Base-by-base conservation (phyloP, 64 coral and sea anemone genomes). In the Orbicella faveolata region DNA sequence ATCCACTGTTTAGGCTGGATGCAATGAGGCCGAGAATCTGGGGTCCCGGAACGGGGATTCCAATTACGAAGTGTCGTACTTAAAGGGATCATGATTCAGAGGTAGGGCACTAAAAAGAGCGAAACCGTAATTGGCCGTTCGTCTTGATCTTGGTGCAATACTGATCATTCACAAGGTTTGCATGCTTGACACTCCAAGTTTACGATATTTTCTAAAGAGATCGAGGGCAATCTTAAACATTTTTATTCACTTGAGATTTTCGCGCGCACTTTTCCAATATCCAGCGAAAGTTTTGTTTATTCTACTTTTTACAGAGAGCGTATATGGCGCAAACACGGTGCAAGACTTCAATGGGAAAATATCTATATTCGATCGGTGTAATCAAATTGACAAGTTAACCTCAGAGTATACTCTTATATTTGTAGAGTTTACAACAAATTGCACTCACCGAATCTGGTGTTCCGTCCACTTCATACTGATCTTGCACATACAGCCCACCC, bases 401-500 rank as follows among this genome's bases (percentile, higher is more conserved):
- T 23, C 36, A 63, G 35, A 39, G 8, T 63, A 83, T 6, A 30
- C 18, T 57, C 39, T 54, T 19, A 19, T 68, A 72, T 25, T 69
- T 69, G 52, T 62, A 17, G 19, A 73, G 23, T 51, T 79, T 6
- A 21, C 4, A 9, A 6, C 18, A 39, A 19, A 13, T 36, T 34
- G 26, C 30, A 84, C 90, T 88, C 69, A 96, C 95, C 73, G 88
- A 52, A 3, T 93, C 88, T 4, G 88, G 81, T 17, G 93, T 83
- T 0, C 95, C 95, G 23, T 93, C 88, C 0, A 96, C 83, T 16
- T 91, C 80, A 77, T 93, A 96, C 52, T 93, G 87, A 2, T 96
- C 92, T 72, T 96, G 88, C 13, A 96, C 77, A 26, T 88, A 93
- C 23, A 96, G 84, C 0, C 92, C 78, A 11, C 92, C 95, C 36